These are phyloP conservation scores for Sinocyclocheilus anshuiensis DNA, from an alignment of 2,113 vertebrate genomes.

Conservation along the genomic window DNA sequence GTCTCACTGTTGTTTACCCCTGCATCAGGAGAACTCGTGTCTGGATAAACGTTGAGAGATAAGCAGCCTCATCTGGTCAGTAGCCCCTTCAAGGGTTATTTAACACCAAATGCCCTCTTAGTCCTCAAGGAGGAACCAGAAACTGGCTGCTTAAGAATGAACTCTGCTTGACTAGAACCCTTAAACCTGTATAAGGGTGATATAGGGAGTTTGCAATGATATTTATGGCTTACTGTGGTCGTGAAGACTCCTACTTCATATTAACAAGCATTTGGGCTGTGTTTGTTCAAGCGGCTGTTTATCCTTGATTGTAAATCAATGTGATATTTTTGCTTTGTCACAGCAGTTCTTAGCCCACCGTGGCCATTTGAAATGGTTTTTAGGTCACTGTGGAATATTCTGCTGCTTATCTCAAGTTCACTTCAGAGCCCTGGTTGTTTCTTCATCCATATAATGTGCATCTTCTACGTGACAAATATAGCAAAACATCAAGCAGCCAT, in stretches of 20 bases:
- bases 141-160: background rate
- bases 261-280: background rate
- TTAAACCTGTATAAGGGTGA: background rate
- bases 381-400: background rate
- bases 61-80: slow-evolving; percentile 13
- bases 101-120: slow-evolving; percentile 15
- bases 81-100: slow-evolving; percentile 9
- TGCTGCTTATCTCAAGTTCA: background rate
- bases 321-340: background rate
- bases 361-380: too few relatives aligned
- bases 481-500: slow-evolving; percentile 41
- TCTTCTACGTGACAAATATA: slow-evolving; percentile 22
- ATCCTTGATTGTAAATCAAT: background rate
- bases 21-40: background rate
- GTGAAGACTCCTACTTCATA: background rate
- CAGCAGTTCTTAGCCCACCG: background rate
- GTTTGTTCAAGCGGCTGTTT: slow-evolving; percentile 7
- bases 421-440: slow-evolving; percentile 28
- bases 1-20: background rate
- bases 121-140: background rate
- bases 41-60: slow-evolving; percentile 47
- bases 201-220: background rate
- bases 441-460: slow-evolving; percentile 21
- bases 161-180: background rate
- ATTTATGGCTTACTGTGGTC: background rate